phyloP scores from a whole-genome alignment of 2,113 vertebrate genomes.

The Cyanoramphus novaezelandiae region DNA sequence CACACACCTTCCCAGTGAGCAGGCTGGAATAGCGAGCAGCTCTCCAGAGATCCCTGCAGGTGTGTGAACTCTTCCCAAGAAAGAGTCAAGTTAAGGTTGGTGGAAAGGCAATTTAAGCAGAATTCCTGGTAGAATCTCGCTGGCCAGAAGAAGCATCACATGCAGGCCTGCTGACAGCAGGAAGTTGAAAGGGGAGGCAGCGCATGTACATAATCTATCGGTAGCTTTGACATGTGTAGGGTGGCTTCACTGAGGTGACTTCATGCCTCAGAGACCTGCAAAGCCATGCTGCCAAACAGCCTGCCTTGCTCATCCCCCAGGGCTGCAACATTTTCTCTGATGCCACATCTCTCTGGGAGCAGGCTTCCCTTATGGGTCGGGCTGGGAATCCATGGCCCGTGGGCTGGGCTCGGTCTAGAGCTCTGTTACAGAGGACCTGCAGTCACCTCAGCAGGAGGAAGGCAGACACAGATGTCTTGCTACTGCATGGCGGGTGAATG shows the following conservation, averaged over 20 bases:
- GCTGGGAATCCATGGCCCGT: not conserved
- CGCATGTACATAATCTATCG: not conserved
- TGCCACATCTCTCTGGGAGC: not conserved
- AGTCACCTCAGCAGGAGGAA: not conserved
- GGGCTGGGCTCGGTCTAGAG: not conserved
- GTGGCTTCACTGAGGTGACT: not conserved
- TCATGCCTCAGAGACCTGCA: not conserved
- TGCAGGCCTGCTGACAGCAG: accelerated
- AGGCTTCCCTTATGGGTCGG: not conserved
- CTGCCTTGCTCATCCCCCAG: not conserved
- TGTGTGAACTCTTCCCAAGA: not conserved
- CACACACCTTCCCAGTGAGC: not conserved
- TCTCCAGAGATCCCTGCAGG: not conserved
- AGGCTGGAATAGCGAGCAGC: not conserved
- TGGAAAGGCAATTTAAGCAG: not conserved
- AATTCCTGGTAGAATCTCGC: not conserved
- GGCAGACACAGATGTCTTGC: accelerated
- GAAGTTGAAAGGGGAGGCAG: not conserved
- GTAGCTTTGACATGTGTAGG: not conserved
- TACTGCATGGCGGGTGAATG: not conserved
- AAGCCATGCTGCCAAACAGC: accelerated
- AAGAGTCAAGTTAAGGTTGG: not conserved
- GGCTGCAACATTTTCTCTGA: not conserved
- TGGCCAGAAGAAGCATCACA: not conserved
- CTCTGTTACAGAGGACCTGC: not conserved